These are phyloP conservation scores for Centruroides sculpturatus DNA, from an alignment of 1,140 invertebrate genomes.

Conservation along the genomic window DNA sequence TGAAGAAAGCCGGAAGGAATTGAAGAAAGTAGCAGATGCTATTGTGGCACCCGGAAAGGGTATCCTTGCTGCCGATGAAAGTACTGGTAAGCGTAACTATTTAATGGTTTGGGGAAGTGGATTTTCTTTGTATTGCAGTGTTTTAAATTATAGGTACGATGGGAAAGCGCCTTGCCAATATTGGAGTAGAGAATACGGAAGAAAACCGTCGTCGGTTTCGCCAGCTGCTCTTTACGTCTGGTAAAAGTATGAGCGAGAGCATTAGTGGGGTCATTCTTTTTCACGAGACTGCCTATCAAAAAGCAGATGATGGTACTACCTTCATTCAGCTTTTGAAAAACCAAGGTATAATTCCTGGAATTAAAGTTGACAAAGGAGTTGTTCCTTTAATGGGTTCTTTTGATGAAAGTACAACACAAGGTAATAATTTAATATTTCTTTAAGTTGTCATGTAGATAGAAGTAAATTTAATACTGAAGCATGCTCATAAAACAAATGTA, in stretches of 20 bases:
- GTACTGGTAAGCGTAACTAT: slow-evolving; percentile 24
- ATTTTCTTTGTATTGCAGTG: background rate
- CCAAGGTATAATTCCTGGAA: slow-evolving; percentile 74
- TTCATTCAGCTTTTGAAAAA: slow-evolving; percentile 65
- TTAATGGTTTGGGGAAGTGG: background rate
- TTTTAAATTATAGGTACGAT: slow-evolving; percentile 44
- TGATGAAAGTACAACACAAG: slow-evolving; percentile 91
- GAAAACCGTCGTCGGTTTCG: slow-evolving; percentile 63
- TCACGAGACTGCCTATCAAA: slow-evolving; percentile 96
- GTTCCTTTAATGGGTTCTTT: slow-evolving; percentile 76
- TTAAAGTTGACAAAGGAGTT: slow-evolving; percentile 81
- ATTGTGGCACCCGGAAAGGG: slow-evolving; percentile 41
- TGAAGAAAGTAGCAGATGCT: slow-evolving; percentile 36
- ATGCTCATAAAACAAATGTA: no score
- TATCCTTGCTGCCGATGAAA: slow-evolving; percentile 43
- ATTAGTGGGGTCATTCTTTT: slow-evolving; percentile 87
- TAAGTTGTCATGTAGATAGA: no score
- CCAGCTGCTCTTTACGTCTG: slow-evolving; percentile 78
- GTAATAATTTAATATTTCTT: background rate
- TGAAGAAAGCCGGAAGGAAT: slow-evolving; percentile 35
- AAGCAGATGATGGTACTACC: slow-evolving; percentile 67
- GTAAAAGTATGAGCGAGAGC: slow-evolving; percentile 41
- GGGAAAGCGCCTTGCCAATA: slow-evolving; percentile 63
- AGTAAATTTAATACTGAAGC: no score
- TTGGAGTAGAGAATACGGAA: slow-evolving; percentile 52